These are phyloP conservation scores for Nyctibius grandis DNA, from an alignment of 2,797 vertebrate species.

Conservation along the genomic window DNA sequence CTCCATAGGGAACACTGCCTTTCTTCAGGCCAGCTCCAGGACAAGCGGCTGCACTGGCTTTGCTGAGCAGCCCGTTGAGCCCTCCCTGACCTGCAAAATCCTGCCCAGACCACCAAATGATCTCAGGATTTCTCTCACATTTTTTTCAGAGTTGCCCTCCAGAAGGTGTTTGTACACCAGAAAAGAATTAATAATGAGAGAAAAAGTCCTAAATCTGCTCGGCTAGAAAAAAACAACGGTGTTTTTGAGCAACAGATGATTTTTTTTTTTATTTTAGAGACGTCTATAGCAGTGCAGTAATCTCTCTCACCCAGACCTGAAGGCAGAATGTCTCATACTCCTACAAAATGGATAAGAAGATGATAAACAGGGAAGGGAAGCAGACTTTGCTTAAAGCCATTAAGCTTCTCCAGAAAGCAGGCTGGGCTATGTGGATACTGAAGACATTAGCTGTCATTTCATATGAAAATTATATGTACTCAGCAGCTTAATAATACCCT, in stretches of 20 bases:
- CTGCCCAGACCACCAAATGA: not conserved
- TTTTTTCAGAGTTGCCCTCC: not conserved
- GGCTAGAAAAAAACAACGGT: not conserved
- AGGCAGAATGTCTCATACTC: not conserved
- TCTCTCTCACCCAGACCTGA: not conserved
- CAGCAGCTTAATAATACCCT: not conserved
- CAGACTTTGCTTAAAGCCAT: conserved; percentile 7
- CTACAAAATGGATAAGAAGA: not conserved
- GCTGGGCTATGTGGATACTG: not conserved
- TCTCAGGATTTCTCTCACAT: not conserved
- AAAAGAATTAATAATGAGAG: not conserved
- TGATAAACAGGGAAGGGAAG: conserved; percentile 4
- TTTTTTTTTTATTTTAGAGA: not conserved
- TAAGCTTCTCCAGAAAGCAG: not conserved
- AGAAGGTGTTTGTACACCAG: not conserved
- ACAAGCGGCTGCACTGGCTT: not conserved
- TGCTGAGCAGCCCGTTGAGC: not conserved
- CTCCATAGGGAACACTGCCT: not conserved
- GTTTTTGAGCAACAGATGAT: not conserved
- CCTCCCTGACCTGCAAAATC: not conserved
- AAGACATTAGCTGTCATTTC: not conserved
- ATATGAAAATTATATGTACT: conserved; percentile 21
- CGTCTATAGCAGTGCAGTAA: not conserved
- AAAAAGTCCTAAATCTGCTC: not conserved
- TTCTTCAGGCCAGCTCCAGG: not conserved